These are phyloP conservation scores for Ormyrus thymus DNA, from an alignment of 2,888 invertebrate genomes.

Conservation along the genomic window DNA sequence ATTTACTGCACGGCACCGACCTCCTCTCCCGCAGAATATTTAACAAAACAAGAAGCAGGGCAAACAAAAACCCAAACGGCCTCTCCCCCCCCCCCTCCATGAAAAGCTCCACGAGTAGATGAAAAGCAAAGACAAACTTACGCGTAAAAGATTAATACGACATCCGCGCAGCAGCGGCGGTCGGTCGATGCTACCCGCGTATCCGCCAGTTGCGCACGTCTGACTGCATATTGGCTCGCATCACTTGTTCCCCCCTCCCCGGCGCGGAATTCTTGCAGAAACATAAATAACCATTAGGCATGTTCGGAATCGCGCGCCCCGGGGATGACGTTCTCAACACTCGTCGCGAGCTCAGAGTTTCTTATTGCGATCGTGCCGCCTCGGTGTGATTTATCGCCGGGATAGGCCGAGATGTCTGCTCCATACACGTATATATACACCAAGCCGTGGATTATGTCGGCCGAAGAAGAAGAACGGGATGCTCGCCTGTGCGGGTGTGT, in stretches of 20 bases:
- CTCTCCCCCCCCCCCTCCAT: too few species aligned
- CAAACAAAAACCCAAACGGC: too few species aligned
- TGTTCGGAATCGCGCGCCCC: constrained; percentile 47
- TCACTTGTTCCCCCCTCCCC: constrained; percentile 12
- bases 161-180: too few species aligned
- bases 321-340: constrained; percentile 62
- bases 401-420: constrained; percentile 3
- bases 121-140: too few species aligned
- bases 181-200: not conserved
- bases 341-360: constrained; percentile 58
- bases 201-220: constrained; percentile 6
- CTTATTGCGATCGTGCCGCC: constrained; percentile 60
- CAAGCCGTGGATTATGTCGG: constrained; percentile 16
- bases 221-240: constrained; percentile 26
- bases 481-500: not conserved
- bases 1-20: too few species aligned
- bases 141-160: too few species aligned
- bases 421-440: not conserved
- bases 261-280: constrained; percentile 42
- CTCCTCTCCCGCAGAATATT: too few species aligned
- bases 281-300: constrained; percentile 67
- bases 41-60: too few species aligned
- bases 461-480: not conserved
- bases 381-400: constrained; percentile 41
- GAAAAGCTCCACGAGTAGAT: too few species aligned